Conservation (phyloP, 2,113 vertebrate species). For the Ophiodon elongatus region DNA sequence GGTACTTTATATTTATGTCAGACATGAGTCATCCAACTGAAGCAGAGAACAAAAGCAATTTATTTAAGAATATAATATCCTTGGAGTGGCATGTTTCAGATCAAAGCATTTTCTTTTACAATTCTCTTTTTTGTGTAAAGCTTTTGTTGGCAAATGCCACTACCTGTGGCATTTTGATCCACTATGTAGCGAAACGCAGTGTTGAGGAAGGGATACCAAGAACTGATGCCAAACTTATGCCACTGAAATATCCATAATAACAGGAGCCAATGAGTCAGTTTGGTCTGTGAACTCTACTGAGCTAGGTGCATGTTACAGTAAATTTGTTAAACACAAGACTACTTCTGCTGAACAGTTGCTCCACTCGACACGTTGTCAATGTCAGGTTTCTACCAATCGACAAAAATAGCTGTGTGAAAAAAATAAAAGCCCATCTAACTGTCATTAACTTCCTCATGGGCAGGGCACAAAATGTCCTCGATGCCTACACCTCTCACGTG, state of each 20-base stretch:
- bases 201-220: constrained; percentile 14
- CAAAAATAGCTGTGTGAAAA: constrained; percentile 31
- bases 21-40: constrained; percentile 26
- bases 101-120: constrained; percentile 20
- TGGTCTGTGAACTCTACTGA: neutral
- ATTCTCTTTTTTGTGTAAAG: constrained; percentile 18
- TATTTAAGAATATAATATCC: constrained; percentile 20
- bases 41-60: constrained; percentile 33
- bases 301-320: neutral
- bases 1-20: neutral
- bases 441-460: constrained; percentile 12
- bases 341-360: constrained; percentile 39
- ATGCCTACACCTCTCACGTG: constrained; percentile 27
- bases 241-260: neutral
- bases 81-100: constrained; percentile 1
- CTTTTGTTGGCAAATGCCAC: constrained; percentile 9
- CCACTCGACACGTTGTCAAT: constrained; percentile 12
- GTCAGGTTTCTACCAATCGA: neutral
- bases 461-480: constrained; percentile 55
- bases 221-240: constrained; percentile 12
- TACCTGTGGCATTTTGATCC: constrained; percentile 27
- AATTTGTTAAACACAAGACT: neutral
- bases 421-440: constrained; percentile 1
- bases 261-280: neutral
- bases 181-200: constrained; percentile 4